These are phyloP conservation scores for Hucho hucho DNA, from an alignment of 2,113 vertebrate genomes.

Conservation along the genomic window DNA sequence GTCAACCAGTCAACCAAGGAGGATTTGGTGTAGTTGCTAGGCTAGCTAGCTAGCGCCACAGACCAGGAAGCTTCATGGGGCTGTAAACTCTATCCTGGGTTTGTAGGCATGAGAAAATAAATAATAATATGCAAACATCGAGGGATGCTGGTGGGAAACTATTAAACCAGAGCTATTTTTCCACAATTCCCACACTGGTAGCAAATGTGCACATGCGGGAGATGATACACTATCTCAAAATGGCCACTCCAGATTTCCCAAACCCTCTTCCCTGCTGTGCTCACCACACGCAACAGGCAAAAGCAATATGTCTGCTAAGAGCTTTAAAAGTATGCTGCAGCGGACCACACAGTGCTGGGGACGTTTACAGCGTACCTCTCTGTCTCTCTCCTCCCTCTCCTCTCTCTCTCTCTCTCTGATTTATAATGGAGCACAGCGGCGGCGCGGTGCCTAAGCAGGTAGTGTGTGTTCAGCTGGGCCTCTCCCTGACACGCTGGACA, in stretches of 20 bases:
- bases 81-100: neutral
- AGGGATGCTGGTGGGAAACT: neutral
- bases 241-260: too few species aligned
- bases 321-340: neutral
- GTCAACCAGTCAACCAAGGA: too few species aligned
- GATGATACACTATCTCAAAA: neutral
- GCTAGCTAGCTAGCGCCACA: too few species aligned
- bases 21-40: too few species aligned
- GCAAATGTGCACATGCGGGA: neutral
- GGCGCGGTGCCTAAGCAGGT: constrained; percentile 37
- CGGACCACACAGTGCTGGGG: neutral
- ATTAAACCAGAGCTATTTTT: neutral
- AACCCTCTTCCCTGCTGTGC: neutral
- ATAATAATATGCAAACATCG: neutral
- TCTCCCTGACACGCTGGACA: constrained; percentile 40
- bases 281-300: neutral
- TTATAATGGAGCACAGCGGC: constrained; percentile 43
- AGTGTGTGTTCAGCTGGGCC: constrained; percentile 54
- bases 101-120: neutral
- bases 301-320: constrained; percentile 16
- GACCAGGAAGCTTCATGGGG: neutral
- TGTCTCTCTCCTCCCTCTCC: too few species aligned
- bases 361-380: neutral
- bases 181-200: neutral
- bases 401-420: constrained; percentile 6